Evolutionary conservation across 2,113 vertebrate species (phyloP), one percentile per base, ranked within the genome.

Genomic region (Nothocercus nigrocapillus): DNA sequence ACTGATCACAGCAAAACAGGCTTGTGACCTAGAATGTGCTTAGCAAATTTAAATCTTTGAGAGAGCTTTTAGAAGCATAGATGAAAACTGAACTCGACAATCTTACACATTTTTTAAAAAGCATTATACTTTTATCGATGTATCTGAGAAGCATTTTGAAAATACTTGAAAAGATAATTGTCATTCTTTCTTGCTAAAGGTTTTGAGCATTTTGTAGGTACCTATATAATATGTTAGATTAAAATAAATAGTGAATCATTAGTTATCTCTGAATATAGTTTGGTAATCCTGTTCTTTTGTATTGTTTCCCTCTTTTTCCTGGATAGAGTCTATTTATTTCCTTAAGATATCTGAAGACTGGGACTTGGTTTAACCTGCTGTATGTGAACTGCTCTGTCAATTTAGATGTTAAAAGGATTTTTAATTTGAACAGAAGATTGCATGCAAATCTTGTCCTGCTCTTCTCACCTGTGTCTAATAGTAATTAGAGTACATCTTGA

Each of bases 351-450:
- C 8, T 61, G 11, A 64, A 42, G 22, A 56, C 8, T 13, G 13
- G 56, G 4, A n/a, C 28, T 64, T 36, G 11, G 19, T 0, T 20
- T 87, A 20, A 16, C 0, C 0, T 40, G 20, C 27, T 77, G 1
- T 9, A 9, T 38, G 14, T 36, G 61, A 54, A 3, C 16, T 45
- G 70, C 7, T 56, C 34, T 66, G 5, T 5, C 21, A 13, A n/a
- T 7, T 77, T 28, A 30, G 47, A 67, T 63, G 32, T 28, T 38
- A 24, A 51, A 47, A 32, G 38, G 17, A 45, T 82, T 81, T 15
- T 56, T 47, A 45, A 4, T 75, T 53, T 40, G 88, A 79, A 19
- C 18, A 69, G 18, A 22, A 40, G 6, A 27, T 61, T 38, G 7
- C 20, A 27, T 64, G 6, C 8, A 11, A 30, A 32, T 21, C 61